These are phyloP conservation scores for Porites lutea DNA, from an alignment of 64 coral and sea anemone genomes.

Conservation along the genomic window DNA sequence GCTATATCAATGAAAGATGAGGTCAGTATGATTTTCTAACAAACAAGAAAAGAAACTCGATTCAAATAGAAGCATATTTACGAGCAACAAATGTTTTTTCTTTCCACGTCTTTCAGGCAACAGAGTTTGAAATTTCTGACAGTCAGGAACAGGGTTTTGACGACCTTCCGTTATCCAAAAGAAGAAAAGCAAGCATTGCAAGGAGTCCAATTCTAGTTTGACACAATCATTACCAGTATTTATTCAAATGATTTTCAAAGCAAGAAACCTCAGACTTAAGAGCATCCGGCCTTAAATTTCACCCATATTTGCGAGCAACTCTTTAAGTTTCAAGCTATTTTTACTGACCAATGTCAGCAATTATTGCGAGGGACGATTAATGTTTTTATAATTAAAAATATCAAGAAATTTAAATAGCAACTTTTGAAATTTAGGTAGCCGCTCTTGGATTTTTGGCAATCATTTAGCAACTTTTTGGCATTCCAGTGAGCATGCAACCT, in stretches of 20 bases:
- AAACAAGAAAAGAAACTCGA: neutral
- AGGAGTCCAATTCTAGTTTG: constrained; percentile 65
- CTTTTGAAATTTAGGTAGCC: too few species aligned
- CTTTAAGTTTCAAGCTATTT: too few species aligned
- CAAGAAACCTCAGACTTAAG: neutral
- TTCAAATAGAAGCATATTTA: neutral
- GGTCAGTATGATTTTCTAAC: neutral
- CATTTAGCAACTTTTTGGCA: too few species aligned
- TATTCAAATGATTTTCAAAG: neutral
- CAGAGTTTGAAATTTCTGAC: constrained; percentile 75
- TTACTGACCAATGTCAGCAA: too few species aligned
- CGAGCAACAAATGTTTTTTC: neutral
- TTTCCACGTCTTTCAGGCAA: constrained; percentile 16
- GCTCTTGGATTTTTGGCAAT: too few species aligned
- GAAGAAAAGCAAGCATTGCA: constrained; percentile 63
- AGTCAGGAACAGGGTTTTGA: constrained; percentile 62
- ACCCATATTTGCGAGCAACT: too few species aligned
- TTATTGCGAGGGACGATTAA: too few species aligned
- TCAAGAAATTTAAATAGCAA: too few species aligned
- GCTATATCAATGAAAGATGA: constrained; percentile 46
- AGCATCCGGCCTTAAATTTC: neutral
- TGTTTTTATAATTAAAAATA: too few species aligned
- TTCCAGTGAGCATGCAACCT: too few species aligned
- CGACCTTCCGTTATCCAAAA: constrained; percentile 31
- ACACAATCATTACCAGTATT: neutral